Conservation (phyloP, 2,888 invertebrate species). For the Gastrophysa polygoni region DNA sequence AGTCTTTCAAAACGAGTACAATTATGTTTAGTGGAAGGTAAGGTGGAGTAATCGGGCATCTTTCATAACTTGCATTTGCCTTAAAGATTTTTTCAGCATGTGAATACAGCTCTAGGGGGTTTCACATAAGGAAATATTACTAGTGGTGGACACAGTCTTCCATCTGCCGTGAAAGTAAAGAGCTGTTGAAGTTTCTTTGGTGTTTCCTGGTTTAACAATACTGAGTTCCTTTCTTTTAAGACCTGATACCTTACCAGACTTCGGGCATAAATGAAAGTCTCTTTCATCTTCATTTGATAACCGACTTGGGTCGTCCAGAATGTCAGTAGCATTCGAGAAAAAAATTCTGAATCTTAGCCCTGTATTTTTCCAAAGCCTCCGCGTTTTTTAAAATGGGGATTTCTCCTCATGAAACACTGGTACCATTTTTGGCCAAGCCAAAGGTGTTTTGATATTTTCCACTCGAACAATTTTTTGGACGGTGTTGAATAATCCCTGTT, state of each 20-base stretch:
- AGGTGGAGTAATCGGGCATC: no score
- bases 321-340: not conserved
- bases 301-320: constrained; percentile 36
- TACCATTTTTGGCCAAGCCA: not conserved
- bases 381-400: no score
- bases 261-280: constrained; percentile 45
- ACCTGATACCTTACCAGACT: constrained; percentile 30
- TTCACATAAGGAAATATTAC: constrained; percentile 28
- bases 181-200: no score
- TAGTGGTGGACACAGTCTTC: constrained; percentile 11
- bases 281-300: constrained; percentile 50
- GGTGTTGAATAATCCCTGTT: constrained; percentile 25
- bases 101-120: constrained; percentile 30
- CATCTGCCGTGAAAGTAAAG: constrained; percentile 28
- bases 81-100: no score
- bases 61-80: no score
- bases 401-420: no score
- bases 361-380: not conserved
- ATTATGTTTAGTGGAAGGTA: no score
- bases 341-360: not conserved
- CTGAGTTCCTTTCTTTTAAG: constrained; percentile 24
- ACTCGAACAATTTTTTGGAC: no score
- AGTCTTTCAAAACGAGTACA: no score
- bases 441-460: no score
- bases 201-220: no score